Conservation (phyloP, 2,113 vertebrate species). For the Addax nasomaculatus region DNA sequence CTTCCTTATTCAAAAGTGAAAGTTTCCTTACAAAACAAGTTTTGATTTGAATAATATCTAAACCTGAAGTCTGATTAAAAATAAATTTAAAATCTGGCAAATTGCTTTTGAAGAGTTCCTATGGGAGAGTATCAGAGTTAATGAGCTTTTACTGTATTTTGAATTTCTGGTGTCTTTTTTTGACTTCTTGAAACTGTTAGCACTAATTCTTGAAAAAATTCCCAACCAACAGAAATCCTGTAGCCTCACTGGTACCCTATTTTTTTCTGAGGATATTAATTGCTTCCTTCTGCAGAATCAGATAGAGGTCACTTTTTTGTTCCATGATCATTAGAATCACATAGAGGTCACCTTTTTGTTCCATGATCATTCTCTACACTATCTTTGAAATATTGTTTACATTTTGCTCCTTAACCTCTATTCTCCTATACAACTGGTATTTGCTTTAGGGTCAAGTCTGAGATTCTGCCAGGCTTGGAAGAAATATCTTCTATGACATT, state of each 20-base stretch:
- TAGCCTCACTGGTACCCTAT: neutral
- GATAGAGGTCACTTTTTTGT: neutral
- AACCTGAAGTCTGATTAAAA: neutral
- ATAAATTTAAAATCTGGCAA: neutral
- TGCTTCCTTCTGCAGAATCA: neutral
- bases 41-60: neutral
- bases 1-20: neutral
- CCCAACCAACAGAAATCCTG: neutral
- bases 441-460: neutral
- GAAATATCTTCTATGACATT: neutral
- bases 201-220: neutral
- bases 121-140: neutral
- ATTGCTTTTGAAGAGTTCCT: neutral
- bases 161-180: neutral
- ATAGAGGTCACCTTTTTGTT: neutral
- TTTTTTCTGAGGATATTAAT: neutral
- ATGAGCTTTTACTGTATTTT: neutral
- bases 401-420: neutral
- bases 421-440: neutral
- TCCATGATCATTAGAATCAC: neutral
- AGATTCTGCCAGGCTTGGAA: neutral
- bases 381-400: neutral
- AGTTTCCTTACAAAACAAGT: neutral
- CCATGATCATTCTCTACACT: neutral
- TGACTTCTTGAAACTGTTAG: neutral